A percentile compares a stretch with the other conserved stretches of the same genome.
Conservation (phyloP, 2,797 vertebrate species). For the Molossus molossus region DNA sequence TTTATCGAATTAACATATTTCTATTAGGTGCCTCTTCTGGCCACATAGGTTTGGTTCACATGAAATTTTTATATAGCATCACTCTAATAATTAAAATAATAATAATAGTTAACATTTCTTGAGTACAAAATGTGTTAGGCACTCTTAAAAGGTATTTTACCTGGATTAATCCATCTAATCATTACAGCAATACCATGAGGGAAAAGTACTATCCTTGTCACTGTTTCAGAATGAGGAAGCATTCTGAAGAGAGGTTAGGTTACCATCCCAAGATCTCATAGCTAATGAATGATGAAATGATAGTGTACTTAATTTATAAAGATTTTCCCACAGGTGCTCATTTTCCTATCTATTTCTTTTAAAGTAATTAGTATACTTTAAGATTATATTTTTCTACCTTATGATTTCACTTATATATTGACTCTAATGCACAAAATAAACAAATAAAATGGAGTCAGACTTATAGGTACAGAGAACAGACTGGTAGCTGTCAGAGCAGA, state of each 20-base stretch:
- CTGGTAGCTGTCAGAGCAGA: not conserved
- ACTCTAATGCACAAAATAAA: not conserved
- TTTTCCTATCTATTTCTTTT: not conserved
- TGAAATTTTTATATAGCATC: not conserved
- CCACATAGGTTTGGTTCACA: not conserved
- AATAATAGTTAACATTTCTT: not conserved
- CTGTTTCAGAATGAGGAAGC: not conserved
- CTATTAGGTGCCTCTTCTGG: not conserved
- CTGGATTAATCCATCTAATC: not conserved
- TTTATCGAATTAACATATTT: not conserved
- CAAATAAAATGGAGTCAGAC: not conserved
- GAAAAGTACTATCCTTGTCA: not conserved
- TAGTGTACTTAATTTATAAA: not conserved
- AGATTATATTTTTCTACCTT: not conserved
- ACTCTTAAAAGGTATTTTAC: not conserved
- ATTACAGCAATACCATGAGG: not conserved
- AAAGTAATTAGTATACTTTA: slow-evolving; percentile 3
- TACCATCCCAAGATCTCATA: not conserved
- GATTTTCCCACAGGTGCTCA: not conserved
- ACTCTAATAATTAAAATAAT: not conserved
- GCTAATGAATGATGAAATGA: not conserved
- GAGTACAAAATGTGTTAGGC: not conserved
- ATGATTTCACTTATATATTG: not conserved
- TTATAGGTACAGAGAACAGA: not conserved
- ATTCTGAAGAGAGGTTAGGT: not conserved